phyloP scores from a whole-genome alignment of 2,113 vertebrate species.

The Gobio gobio region DNA sequence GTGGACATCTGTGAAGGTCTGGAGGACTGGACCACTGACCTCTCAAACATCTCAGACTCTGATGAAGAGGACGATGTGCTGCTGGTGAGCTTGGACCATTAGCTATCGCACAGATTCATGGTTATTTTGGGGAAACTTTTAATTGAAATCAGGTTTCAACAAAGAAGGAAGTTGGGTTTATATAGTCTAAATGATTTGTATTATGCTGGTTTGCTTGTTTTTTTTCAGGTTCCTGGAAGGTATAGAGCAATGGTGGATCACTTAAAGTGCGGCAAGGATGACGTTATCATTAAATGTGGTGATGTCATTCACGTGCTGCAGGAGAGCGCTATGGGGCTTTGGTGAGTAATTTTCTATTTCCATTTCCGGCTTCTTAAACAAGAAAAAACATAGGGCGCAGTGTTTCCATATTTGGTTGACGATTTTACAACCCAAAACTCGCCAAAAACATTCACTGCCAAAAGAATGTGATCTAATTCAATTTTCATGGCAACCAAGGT shows the following conservation, averaged over 20 bases:
- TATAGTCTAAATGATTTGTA: not conserved
- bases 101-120: not conserved
- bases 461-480: too few species aligned
- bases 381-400: too few species aligned
- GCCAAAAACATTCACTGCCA: too few species aligned
- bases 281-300: constrained; percentile 85
- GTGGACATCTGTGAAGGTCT: constrained; percentile 84
- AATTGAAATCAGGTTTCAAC: not conserved
- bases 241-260: constrained; percentile 86
- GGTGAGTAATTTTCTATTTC: constrained; percentile 72
- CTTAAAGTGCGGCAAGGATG: constrained; percentile 81
- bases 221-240: constrained; percentile 82
- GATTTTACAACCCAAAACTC: too few species aligned
- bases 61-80: constrained; percentile 84
- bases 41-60: constrained; percentile 81
- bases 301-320: constrained; percentile 85
- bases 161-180: too few species aligned
- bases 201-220: not conserved
- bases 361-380: not conserved
- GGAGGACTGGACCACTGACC: constrained; percentile 86
- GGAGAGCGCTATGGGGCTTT: constrained; percentile 81
- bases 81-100: constrained; percentile 76
- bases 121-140: not conserved
- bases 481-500: too few species aligned
- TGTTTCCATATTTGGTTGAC: too few species aligned